Evolutionary conservation across 2,113 vertebrate species (phyloP).

Genomic region (Papio anubis): DNA sequence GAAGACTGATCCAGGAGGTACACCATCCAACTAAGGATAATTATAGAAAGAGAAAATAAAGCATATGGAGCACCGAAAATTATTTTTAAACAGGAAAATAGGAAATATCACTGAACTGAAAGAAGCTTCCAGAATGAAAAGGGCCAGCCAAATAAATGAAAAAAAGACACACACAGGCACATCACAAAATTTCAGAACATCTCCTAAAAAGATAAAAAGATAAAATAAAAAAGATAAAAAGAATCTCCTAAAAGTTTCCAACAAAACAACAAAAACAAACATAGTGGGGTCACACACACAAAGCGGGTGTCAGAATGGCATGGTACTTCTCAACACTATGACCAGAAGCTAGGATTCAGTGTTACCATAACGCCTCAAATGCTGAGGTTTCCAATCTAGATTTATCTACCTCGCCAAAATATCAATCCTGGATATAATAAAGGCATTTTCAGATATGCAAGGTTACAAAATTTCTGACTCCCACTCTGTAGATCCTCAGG

Average conservation of each 20-base stretch:
- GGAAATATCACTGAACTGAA: neutral
- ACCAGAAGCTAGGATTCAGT: neutral
- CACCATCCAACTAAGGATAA: neutral
- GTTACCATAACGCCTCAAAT: neutral
- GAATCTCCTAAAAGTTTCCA: neutral
- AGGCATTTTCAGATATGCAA: neutral
- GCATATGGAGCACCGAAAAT: neutral
- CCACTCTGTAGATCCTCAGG: neutral
- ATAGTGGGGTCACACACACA: neutral
- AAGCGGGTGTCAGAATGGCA: neutral
- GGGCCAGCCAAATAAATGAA: neutral
- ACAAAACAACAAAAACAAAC: neutral
- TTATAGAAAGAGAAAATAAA: neutral
- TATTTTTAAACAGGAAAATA: neutral
- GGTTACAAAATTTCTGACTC: neutral
- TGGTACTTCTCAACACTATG: neutral
- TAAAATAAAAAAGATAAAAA: neutral
- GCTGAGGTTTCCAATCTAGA: neutral
- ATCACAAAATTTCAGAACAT: neutral
- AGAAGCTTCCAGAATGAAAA: neutral
- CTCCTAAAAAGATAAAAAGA: neutral
- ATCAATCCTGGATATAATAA: neutral
- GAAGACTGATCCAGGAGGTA: neutral
- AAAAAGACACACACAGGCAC: neutral
- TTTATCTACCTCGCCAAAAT: neutral